Evolutionary conservation across 2,797 vertebrate species (phyloP), one percentile per base, ranked within the genome.

Genomic region (Mormyrus proboscirostris): DNA sequence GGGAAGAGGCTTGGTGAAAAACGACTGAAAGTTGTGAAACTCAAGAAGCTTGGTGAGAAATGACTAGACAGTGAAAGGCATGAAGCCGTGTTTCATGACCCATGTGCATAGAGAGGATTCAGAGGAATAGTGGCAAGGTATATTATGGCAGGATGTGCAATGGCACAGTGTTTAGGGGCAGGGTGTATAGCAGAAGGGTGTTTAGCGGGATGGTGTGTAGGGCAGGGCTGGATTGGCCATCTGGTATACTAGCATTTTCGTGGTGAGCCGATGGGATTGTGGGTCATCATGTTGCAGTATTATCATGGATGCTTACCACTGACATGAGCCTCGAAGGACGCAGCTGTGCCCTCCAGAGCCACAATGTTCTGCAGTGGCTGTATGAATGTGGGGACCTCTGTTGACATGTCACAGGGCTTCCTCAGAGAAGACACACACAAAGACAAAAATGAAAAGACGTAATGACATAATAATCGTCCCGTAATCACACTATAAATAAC

Each of bases 321-420:
- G 95, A 99, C 94, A 93, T 98, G 97, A 96, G 97, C 98, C 96
- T 99, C 95, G 96, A 99, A 98, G 96, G 97, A 97, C 95, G 98
- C 98, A 16, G 98, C 95, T 98, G 98, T 99, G 97, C 98, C 98
- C 98, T 99, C 98, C 88, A 99, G 97, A 97, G 97, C 98, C 96
- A 97, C 97, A 96, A 97, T 97, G 62, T 98, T 99, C 96, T 99
- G 98, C 94, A 99, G 96, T 0, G 98, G 98, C 96, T 99, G 98
- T 1, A 95, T 97, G 93, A 99, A 99, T 0, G 98, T 98, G 91
- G 98, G 98, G 59, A 98, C 98, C 94, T 99, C 97, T 84, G 97
- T 97, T 29, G 97, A 95, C 98, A 99, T 99, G 94, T 95, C 96
- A 93, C 93, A 94, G 93, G 97, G 96, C 97, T 97, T 97, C 97